These are phyloP conservation scores for Furcifer pardalis DNA, from an alignment of 2,797 vertebrate genomes.

Conservation along the genomic window DNA sequence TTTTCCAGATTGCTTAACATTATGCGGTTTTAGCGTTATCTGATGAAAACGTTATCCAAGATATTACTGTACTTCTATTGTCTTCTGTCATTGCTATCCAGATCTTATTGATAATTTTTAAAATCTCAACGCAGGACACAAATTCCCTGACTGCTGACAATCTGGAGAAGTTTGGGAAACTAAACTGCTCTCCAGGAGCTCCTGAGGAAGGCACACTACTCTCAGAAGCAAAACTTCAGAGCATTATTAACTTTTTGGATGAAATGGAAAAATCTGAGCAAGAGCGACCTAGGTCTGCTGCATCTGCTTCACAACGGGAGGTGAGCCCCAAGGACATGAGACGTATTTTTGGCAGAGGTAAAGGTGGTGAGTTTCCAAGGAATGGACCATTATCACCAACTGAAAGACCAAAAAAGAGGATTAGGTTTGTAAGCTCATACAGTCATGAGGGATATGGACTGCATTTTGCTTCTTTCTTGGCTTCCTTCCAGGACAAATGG, in stretches of 20 bases:
- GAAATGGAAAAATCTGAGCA: slow-evolving; percentile 94
- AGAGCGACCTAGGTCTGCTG: slow-evolving; percentile 83
- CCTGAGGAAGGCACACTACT: slow-evolving; percentile 85
- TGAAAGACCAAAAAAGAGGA: background rate
- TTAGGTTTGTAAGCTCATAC: background rate
- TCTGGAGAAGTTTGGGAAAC: slow-evolving; percentile 87
- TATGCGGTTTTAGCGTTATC: too few relatives aligned
- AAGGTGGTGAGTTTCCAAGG: background rate
- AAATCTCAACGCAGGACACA: slow-evolving; percentile 77
- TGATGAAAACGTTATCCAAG: too few relatives aligned
- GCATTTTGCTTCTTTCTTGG: background rate
- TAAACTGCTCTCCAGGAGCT: slow-evolving; percentile 74
- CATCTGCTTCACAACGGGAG: slow-evolving; percentile 82
- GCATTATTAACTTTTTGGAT: slow-evolving; percentile 93
- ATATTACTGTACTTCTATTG: background rate
- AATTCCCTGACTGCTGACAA: slow-evolving; percentile 91
- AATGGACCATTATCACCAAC: background rate
- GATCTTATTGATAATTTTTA: background rate
- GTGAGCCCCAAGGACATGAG: slow-evolving; percentile 56
- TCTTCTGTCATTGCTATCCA: rapidly evolving
- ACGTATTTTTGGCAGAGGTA: background rate
- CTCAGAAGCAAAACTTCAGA: slow-evolving; percentile 93
- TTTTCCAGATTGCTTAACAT: too few relatives aligned
- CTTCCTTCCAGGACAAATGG: background rate
- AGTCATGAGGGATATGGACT: background rate